Evolutionary conservation across 2,113 vertebrate genomes (phyloP).

Genomic region (Sapayoa aenigma): DNA sequence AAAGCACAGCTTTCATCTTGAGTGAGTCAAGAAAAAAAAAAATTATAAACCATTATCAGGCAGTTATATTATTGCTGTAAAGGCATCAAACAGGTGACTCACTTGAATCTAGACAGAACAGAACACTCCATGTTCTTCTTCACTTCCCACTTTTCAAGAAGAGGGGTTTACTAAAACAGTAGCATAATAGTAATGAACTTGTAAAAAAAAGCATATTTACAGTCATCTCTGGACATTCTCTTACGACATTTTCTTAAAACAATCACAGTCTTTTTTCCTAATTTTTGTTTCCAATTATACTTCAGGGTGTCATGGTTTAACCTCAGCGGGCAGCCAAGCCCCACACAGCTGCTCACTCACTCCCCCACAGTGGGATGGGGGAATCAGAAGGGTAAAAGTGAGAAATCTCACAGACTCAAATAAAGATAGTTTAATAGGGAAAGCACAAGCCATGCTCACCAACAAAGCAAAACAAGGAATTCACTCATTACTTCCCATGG

Average conservation of each 20-base stretch:
- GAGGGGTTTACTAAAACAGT: background rate
- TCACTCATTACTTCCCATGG: fast-evolving
- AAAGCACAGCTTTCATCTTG: background rate
- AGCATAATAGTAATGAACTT: background rate
- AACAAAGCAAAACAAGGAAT: background rate
- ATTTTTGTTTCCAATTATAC: background rate
- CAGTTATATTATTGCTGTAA: background rate
- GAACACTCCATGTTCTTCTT: background rate
- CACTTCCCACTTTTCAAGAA: background rate
- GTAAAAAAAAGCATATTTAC: background rate
- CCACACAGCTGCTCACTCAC: background rate
- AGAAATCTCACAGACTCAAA: background rate
- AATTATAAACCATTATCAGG: background rate
- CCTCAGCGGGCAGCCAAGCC: background rate
- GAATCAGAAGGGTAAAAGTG: background rate
- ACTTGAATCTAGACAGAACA: background rate
- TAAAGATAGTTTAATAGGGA: background rate
- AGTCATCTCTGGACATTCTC: background rate
- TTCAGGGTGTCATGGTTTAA: background rate
- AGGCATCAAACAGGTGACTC: background rate
- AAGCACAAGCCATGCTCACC: background rate
- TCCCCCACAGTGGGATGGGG: background rate
- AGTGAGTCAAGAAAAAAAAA: background rate
- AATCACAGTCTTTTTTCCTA: background rate
- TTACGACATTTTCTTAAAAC: background rate